These are phyloP conservation scores for Pituophis catenifer DNA, from an alignment of 2,113 vertebrate species.

Conservation along the genomic window DNA sequence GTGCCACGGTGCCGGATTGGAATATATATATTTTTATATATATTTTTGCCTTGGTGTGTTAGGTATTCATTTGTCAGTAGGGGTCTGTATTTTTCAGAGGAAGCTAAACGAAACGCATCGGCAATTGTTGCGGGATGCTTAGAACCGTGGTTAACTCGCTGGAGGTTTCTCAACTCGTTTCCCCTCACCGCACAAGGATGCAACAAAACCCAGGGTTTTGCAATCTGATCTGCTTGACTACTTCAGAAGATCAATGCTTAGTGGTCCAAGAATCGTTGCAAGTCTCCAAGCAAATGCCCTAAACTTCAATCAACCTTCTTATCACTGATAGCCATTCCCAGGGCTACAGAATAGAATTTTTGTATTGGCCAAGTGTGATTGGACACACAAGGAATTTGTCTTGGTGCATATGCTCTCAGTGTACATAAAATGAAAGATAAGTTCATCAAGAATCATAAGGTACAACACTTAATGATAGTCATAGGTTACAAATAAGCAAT, in stretches of 20 bases:
- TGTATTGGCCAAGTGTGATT: no score
- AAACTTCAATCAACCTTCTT: background rate
- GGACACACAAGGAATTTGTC: no score
- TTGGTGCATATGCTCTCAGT: no score
- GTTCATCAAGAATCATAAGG: no score
- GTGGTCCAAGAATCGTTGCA: background rate
- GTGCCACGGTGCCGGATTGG: background rate
- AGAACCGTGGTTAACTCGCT: no score
- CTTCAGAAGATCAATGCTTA: background rate
- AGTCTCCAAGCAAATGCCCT: background rate
- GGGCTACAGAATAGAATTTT: no score
- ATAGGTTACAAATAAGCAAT: no score
- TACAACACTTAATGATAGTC: no score
- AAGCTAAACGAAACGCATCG: background rate
- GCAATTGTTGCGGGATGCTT: background rate
- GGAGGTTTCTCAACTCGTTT: background rate
- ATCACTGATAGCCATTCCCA: background rate
- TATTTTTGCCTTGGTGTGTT: fast-evolving
- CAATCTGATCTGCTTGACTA: background rate
- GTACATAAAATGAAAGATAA: no score
- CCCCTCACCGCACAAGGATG: no score
- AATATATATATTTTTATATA: background rate
- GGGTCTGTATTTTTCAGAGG: background rate
- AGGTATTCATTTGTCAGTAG: background rate
- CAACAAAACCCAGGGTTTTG: no score